These are phyloP conservation scores for Puntigrus tetrazona DNA, from an alignment of 2,113 vertebrate genomes.

Conservation along the genomic window DNA sequence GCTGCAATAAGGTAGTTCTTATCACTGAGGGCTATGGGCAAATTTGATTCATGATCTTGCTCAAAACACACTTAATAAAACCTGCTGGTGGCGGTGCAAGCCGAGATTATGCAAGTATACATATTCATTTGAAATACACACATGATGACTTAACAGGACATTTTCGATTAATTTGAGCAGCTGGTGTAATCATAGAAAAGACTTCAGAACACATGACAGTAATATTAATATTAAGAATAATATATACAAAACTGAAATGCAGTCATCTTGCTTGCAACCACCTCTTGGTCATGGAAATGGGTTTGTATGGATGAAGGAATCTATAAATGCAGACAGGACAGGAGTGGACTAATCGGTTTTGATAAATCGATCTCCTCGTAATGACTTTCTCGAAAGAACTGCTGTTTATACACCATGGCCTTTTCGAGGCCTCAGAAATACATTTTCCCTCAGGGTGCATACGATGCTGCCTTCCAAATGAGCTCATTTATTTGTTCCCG, in stretches of 20 bases:
- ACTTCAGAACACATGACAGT: constrained; percentile 6
- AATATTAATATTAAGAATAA: constrained; percentile 27
- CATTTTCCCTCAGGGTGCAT: constrained; percentile 41
- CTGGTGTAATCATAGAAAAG: not conserved
- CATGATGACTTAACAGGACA: constrained; percentile 8
- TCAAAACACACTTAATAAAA: constrained; percentile 11
- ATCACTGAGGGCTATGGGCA: constrained; percentile 38
- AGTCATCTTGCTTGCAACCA: not conserved
- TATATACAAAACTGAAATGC: constrained; percentile 2
- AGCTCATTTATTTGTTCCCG: constrained; percentile 67
- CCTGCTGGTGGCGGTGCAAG: not conserved
- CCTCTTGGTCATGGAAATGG: constrained; percentile 3
- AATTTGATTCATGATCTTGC: constrained; percentile 42
- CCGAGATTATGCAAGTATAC: not conserved
- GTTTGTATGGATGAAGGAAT: constrained; percentile 44
- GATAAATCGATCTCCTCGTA: constrained; percentile 65
- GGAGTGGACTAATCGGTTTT: constrained; percentile 59
- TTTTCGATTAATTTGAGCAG: not conserved
- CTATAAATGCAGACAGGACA: constrained; percentile 50
- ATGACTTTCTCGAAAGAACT: constrained; percentile 64
- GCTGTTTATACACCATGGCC: constrained; percentile 55
- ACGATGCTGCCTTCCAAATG: constrained; percentile 59
- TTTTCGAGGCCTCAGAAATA: constrained; percentile 38
- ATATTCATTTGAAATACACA: constrained; percentile 21
- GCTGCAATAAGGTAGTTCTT: constrained; percentile 46